These are phyloP conservation scores for Caenorhabditis japonica DNA, from an alignment of 2,888 invertebrate genomes.

Conservation along the genomic window DNA sequence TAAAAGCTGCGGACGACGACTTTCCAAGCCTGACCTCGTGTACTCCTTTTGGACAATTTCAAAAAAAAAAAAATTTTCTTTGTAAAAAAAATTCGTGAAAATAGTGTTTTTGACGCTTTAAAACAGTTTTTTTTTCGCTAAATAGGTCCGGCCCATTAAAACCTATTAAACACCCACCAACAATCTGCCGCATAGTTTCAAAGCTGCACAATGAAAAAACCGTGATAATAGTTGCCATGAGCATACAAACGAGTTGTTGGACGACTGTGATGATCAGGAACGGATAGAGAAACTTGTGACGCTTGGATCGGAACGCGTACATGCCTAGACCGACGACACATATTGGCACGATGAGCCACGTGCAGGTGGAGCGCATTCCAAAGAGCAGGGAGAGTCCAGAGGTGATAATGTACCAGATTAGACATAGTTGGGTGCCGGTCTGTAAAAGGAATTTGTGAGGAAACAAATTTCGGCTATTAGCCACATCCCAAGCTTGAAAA, in stretches of 20 bases:
- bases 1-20: no score
- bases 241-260: conserved; percentile 71
- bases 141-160: no score
- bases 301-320: conserved; percentile 66
- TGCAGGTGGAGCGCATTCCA: conserved; percentile 70
- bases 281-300: conserved; percentile 74
- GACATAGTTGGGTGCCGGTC: conserved; percentile 72
- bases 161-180: conserved; percentile 55
- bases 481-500: no score
- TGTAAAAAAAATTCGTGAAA: no score
- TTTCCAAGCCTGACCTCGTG: no score
- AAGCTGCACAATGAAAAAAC: conserved; percentile 68
- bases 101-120: no score
- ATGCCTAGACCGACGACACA: conserved; percentile 66
- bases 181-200: conserved; percentile 68
- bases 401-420: conserved; percentile 67
- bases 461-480: neutral
- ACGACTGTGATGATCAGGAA: conserved; percentile 74
- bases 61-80: no score
- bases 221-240: conserved; percentile 70
- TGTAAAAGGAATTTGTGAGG: conserved; percentile 38
- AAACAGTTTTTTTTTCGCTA: no score
- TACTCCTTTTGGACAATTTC: no score
- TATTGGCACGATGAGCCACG: conserved; percentile 69
- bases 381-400: conserved; percentile 70